Evolutionary conservation across 2,113 vertebrate genomes (phyloP).

Genomic region (Urocolius indicus): DNA sequence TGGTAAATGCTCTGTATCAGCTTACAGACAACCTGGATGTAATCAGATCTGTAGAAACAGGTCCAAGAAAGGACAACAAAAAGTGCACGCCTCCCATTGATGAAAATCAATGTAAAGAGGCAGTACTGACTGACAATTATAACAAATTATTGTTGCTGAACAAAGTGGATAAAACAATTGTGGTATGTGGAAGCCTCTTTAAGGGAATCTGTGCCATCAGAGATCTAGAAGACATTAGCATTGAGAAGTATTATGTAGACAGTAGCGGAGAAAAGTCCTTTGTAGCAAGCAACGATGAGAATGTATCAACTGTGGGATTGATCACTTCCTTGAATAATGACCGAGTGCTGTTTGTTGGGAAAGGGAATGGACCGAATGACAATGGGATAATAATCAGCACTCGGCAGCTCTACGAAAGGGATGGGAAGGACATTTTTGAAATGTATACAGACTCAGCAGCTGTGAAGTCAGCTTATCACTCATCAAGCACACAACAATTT

Average conservation of each 20-base stretch:
- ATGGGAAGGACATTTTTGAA: constrained; percentile 89
- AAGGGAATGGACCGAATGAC: constrained; percentile 89
- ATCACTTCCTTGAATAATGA: constrained; percentile 77
- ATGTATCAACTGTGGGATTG: constrained; percentile 89
- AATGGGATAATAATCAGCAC: constrained; percentile 96
- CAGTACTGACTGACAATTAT: constrained; percentile 81
- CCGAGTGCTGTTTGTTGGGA: constrained; percentile 89
- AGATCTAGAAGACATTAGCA: constrained; percentile 81
- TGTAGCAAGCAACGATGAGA: constrained; percentile 90
- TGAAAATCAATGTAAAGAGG: constrained; percentile 81
- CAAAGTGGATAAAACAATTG: constrained; percentile 64
- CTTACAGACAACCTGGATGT: constrained; percentile 75
- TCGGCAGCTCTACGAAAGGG: constrained; percentile 80
- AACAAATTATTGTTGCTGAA: constrained; percentile 94
- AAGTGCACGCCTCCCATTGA: constrained; percentile 92
- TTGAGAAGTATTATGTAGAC: constrained; percentile 85
- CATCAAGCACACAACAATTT: constrained; percentile 81
- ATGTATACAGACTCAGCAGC: constrained; percentile 86
- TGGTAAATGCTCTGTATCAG: constrained; percentile 89
- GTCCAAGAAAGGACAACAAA: constrained; percentile 85
- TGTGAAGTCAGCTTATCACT: constrained; percentile 85
- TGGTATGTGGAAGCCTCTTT: constrained; percentile 93
- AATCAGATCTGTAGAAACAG: constrained; percentile 67
- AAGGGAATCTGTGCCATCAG: constrained; percentile 92
- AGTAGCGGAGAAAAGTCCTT: constrained; percentile 93